Evolutionary conservation across 2,113 vertebrate genomes (phyloP), one percentile per base, ranked within the genome.

Genomic region (Amia ocellicauda): DNA sequence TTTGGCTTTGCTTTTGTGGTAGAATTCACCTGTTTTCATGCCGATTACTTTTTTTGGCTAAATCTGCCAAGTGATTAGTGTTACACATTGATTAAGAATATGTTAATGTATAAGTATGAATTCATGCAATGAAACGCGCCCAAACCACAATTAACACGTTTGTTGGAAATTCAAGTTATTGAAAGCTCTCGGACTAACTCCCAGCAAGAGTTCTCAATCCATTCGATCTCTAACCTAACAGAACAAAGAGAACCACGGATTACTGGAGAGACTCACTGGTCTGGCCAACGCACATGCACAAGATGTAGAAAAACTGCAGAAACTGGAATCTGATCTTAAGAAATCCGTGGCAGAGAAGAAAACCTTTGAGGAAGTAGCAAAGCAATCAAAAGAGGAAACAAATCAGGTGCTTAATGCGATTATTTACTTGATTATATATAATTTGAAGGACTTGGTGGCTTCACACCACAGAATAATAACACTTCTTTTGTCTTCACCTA

Each of bases 201-300:
- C n/a, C n/a, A n/a, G n/a, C n/a, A n/a, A n/a, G n/a, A n/a, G n/a
- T n/a, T n/a, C n/a, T n/a, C n/a, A n/a, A n/a, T n/a, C n/a, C n/a
- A n/a, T n/a, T n/a, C n/a, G n/a, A 10, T 47, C 45, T 47, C n/a
- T 17, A 19, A 73, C 23, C 16, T 27, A 58, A 51, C 67, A 99
- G 97, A 93, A 73, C 75, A 97, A 86, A 83, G 96, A 99, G 74
- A 98, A 94, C 73, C 81, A 88, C 1, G 88, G 90, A 1, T 74
- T 99, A 67, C 66, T 96, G 85, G 97, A 99, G 68, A 90, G 88
- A 77, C 72, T 98, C 76, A 90, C 96, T 5, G 83, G 3, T 52
- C 74, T 97, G 68, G 90, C 93, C 20, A 81, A 81, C 27, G 69
- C 81, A 19, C 92, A 86, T 13, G 76, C 87, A 17, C 76, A 85